Base-by-base conservation (phyloP, 2,888 invertebrate genomes). In the Oegoconia quadripuncta region DNA sequence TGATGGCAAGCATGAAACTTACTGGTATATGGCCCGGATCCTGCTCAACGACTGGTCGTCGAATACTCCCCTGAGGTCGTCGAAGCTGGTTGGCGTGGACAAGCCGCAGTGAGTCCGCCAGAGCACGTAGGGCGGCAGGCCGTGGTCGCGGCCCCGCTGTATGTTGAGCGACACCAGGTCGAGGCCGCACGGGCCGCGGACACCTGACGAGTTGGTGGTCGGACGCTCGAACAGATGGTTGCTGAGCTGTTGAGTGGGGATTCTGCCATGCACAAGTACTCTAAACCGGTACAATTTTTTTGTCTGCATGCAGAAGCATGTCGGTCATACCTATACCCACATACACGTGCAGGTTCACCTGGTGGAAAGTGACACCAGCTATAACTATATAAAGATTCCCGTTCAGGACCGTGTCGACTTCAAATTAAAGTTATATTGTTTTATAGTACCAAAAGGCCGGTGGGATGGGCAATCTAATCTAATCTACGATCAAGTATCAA, bases 141-240 rank as follows among this genome's bases (percentile, higher is more conserved):
- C 97, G 70, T 97, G 96, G 83, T 97, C 97, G 1, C 97, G 80
- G 0, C 96, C 96, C 22, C 96, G 90, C 74, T 97, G 96, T 57
- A 97, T 95, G 75, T 97, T 96, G 45, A 96, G 83, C 0, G 96
- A 93, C 0, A 96, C 95, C 59, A 97, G 82, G 84, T 97, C 97
- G 39, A 96, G 82, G 1, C 96, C 96, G 52, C 92, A 93, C 0
- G 90, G 80, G 0, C 61, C 56, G 0, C 51, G 29, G 47, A 57
- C 44, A 32, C 46, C 4, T 39, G 27, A 1, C 63, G 46, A 34
- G 52, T 82, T 83, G 1, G 55, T 48, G 1, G 66, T 55, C 0
- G 75, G 63, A 20, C 88, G 88, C 68, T 93, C 91, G 74, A 94
- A 94, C 27, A 94, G 81, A 60, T 91, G 91, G 41, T 90, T 84